A percentile compares a stretch with the other conserved stretches of the same genome.
phyloP scores from a whole-genome alignment of 1,140 invertebrate species.

The Metopolophium dirhodum region DNA sequence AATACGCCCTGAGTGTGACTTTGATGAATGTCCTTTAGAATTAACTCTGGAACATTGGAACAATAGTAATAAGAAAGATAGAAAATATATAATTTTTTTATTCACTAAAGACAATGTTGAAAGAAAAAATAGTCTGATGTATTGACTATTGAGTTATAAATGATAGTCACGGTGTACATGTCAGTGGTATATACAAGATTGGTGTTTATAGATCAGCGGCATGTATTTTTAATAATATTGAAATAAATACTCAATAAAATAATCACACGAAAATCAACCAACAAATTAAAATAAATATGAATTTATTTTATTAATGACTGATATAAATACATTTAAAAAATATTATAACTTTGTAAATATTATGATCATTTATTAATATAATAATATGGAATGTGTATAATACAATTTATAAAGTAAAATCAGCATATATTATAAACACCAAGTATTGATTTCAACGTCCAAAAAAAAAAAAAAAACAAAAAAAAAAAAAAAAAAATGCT shows the following conservation, averaged over 20 bases:
- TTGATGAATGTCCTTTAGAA: slow-evolving; percentile 37
- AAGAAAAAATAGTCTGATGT: background rate
- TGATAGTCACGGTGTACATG: background rate
- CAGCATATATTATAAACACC: background rate
- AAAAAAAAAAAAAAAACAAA: background rate
- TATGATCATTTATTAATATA: background rate
- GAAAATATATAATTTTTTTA: slow-evolving; percentile 30
- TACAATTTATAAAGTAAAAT: background rate
- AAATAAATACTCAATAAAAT: background rate
- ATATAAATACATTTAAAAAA: background rate
- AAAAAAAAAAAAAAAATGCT: background rate
- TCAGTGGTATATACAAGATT: background rate
- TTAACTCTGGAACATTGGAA: background rate
- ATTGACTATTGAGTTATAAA: slow-evolving; percentile 29
- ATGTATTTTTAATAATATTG: background rate
- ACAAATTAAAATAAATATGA: background rate
- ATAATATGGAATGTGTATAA: background rate
- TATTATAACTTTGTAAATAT: background rate
- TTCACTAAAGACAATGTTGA: background rate
- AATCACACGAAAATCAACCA: background rate
- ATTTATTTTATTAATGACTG: background rate
- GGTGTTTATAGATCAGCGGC: background rate
- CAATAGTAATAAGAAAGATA: slow-evolving; percentile 36
- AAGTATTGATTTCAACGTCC: background rate
- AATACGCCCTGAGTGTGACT: slow-evolving; percentile 7